A percentile compares a stretch with the other conserved stretches of the same genome.
These are phyloP conservation scores for Plotosus lineatus DNA, from an alignment of 2,113 vertebrate genomes.

Conservation along the genomic window DNA sequence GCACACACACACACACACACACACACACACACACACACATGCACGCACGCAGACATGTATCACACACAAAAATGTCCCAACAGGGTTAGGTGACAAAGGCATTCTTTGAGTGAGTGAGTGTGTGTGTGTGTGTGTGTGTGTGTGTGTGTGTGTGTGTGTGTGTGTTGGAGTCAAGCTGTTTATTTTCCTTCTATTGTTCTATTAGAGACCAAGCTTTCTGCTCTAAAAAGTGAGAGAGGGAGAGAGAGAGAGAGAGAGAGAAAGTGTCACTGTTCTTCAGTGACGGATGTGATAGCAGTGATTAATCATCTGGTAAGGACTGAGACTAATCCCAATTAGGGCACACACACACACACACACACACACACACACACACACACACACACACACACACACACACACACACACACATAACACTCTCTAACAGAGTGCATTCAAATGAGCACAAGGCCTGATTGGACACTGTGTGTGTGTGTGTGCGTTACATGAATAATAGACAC, in stretches of 20 bases:
- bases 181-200: constrained; percentile 40
- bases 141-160: constrained; percentile 14
- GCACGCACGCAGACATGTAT: too few species aligned
- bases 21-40: too few species aligned
- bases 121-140: background rate
- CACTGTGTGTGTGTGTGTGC: constrained; percentile 41
- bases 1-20: too few species aligned
- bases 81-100: constrained; percentile 37
- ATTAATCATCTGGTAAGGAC: constrained; percentile 69
- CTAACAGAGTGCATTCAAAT: background rate
- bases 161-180: constrained; percentile 12
- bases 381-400: constrained; percentile 40
- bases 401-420: constrained; percentile 46
- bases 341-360: background rate
- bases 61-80: constrained; percentile 24
- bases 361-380: constrained; percentile 38
- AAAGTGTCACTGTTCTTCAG: constrained; percentile 32
- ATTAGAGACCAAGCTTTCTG: constrained; percentile 7
- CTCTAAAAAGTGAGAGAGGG: background rate
- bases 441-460: background rate
- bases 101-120: constrained; percentile 17
- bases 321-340: constrained; percentile 51
- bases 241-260: background rate
- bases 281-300: constrained; percentile 63
- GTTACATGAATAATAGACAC: constrained; percentile 72